Conservation (phyloP, 64 coral and sea anemone genomes). For the Stichodactyla helianthus region DNA sequence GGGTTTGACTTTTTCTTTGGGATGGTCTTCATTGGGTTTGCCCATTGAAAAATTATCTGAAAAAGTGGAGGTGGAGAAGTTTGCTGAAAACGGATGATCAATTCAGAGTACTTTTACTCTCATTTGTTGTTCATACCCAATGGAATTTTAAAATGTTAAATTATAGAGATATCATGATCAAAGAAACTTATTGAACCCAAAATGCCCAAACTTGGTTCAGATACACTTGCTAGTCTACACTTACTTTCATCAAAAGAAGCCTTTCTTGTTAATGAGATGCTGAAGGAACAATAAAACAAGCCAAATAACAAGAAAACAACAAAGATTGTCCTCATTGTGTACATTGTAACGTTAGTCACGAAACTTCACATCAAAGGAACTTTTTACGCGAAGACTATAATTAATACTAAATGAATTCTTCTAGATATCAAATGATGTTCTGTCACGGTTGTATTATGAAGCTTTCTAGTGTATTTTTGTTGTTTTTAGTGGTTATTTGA, state of each 20-base stretch:
- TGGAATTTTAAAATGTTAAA: not conserved
- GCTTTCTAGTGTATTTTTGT: not conserved
- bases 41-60: not conserved
- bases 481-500: not conserved
- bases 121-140: not conserved
- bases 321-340: not conserved
- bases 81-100: too few relatives aligned
- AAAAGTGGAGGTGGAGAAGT: too few relatives aligned
- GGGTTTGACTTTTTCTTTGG: not conserved
- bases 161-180: not conserved
- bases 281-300: not conserved
- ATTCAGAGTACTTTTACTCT: not conserved
- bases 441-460: not conserved
- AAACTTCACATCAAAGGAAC: not conserved
- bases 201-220: not conserved
- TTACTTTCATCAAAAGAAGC: not conserved
- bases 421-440: not conserved
- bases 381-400: not conserved
- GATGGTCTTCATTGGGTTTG: not conserved
- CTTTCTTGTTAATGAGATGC: not conserved
- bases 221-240: not conserved
- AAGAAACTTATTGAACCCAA: not conserved
- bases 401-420: not conserved
- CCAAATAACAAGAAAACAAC: not conserved
- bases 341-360: not conserved